These are phyloP conservation scores for Neodiprion virginianus DNA, from an alignment of 1,140 invertebrate genomes.

Conservation along the genomic window DNA sequence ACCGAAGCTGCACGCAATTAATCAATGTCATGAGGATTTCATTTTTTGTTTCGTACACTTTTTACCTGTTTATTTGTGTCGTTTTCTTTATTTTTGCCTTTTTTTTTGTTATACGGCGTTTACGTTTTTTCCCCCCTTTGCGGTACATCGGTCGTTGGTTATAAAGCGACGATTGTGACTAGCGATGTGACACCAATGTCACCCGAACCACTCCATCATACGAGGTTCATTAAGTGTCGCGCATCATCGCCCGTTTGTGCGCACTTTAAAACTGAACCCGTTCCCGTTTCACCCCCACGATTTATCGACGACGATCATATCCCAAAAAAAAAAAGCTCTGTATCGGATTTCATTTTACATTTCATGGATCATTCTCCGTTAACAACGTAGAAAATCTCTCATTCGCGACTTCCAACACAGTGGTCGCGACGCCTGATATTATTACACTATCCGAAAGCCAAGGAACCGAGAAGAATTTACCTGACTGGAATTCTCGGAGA, in stretches of 20 bases:
- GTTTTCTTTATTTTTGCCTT: not conserved
- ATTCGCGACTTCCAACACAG: not conserved
- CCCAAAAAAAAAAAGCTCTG: no score
- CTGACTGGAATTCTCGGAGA: no score
- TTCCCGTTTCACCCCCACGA: not conserved
- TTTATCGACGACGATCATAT: not conserved
- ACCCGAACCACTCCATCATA: slow-evolving; percentile 2
- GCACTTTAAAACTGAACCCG: not conserved
- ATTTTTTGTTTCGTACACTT: not conserved
- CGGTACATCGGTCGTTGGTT: not conserved
- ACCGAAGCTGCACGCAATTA: not conserved
- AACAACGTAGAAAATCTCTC: no score
- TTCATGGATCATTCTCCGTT: no score
- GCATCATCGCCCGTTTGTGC: not conserved
- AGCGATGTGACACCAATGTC: not conserved
- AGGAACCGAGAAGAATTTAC: no score
- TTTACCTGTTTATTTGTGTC: no score
- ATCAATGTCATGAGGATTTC: not conserved
- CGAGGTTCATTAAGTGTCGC: slow-evolving; percentile 6
- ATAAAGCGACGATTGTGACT: not conserved
- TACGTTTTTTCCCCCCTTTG: not conserved
- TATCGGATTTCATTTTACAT: no score
- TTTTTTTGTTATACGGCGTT: not conserved
- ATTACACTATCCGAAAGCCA: no score
- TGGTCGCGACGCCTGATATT: not conserved